A percentile compares a stretch with the other conserved stretches of the same genome.
phyloP scores from a whole-genome alignment of 2,888 invertebrate species.

The Catocala sponsa region DNA sequence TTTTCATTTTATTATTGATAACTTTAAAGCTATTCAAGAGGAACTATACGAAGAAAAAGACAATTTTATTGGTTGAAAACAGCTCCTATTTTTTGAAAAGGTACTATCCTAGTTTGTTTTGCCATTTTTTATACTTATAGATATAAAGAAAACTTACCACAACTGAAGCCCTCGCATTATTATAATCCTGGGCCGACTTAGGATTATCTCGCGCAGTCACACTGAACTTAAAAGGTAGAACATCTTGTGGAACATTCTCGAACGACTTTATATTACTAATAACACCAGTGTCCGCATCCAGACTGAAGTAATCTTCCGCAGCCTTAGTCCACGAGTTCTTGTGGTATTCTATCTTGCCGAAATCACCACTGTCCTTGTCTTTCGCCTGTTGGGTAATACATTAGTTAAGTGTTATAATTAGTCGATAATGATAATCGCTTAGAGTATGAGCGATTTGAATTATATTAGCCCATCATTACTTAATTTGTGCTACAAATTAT shows the following conservation, averaged over 20 bases:
- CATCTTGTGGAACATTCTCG: conserved; percentile 89
- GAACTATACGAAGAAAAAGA: no score
- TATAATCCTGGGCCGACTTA: conserved; percentile 88
- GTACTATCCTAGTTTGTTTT: no score
- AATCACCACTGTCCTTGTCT: conserved; percentile 95
- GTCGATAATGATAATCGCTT: background rate
- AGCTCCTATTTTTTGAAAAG: no score
- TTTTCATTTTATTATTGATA: no score
- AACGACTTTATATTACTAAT: conserved; percentile 92
- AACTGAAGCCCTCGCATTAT: conserved; percentile 89
- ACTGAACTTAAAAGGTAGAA: conserved; percentile 92
- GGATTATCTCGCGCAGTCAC: conserved; percentile 93
- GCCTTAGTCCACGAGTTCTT: conserved; percentile 83
- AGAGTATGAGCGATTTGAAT: no score
- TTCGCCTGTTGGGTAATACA: conserved; percentile 88
- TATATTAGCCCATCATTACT: no score
- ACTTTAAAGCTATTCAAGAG: no score
- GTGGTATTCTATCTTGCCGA: conserved; percentile 92
- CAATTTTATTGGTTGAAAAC: no score
- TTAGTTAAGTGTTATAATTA: background rate
- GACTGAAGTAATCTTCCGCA: conserved; percentile 90
- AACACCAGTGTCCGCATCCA: conserved; percentile 92
- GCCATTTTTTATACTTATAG: no score
- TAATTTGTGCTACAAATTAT: no score
- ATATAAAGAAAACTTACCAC: conserved; percentile 85